Evolutionary conservation across 2,888 invertebrate species (phyloP), one percentile per base, ranked within the genome.

Genomic region (Nymphalis urticae): DNA sequence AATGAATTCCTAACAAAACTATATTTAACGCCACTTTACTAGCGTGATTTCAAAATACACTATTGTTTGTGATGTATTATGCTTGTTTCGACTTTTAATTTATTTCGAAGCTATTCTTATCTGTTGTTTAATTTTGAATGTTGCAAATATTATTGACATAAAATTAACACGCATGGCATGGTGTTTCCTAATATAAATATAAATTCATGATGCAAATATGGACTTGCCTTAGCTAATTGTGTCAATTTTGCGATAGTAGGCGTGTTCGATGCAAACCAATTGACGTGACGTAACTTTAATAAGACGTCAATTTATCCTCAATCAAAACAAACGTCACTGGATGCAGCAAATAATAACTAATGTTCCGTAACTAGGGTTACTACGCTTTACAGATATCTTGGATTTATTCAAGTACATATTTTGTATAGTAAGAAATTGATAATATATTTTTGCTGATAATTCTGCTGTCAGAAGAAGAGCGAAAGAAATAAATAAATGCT

Each of bases 1-100:
- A 70, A 70, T 67, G 67, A 70, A 70, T 64, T 53, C 51, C 62
- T 64, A 70, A 64, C 70, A 67, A 42, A 58, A 47, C 64, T 70
- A 62, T 62, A 70, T 64, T 62, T 70, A 67, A 60, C 67, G 32
- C 50, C 24, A 27, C 17, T 13, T n/a, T 27, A 48, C 24, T 36
- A 36, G 16, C 21, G 27, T 62, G n/a, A 36, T 62, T 62, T 36
- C 16, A 24, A 32, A 36, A 19, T 32, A 8, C 48, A n/a, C 24
- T n/a, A n/a, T 13, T 27, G 50, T 32, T 48, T 50, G 62, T 50
- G 50, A n/a, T 62, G 5, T n/a, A 13, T 42, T 42, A 13, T 13
- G 3, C 10, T 42, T 42, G 0, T 10, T 24, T 51, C 9, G 51
- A n/a, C 21, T 19, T 10, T 53, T 9, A 10, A 32, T 50, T 50